These are phyloP conservation scores for Mionectes macconnelli DNA, from an alignment of 2,113 vertebrate genomes.

Conservation along the genomic window DNA sequence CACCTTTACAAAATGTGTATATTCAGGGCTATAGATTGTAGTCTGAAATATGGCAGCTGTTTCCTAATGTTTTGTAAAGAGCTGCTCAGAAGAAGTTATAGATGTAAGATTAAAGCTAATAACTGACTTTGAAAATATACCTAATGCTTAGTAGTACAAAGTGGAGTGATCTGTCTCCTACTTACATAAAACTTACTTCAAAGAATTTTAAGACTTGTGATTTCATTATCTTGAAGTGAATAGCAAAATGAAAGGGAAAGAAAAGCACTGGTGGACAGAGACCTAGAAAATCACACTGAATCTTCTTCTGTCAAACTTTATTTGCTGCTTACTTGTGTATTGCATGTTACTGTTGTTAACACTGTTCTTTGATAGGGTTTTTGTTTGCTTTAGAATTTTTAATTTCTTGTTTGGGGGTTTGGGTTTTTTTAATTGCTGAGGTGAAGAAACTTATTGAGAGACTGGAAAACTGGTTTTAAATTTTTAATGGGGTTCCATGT, in stretches of 20 bases:
- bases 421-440: background rate
- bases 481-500: background rate
- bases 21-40: slow-evolving; percentile 1
- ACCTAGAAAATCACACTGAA: background rate
- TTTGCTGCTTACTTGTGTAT: background rate
- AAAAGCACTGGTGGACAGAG: background rate
- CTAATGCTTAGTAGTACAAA: background rate
- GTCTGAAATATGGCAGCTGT: background rate
- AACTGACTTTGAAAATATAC: background rate
- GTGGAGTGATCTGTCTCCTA: background rate
- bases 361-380: background rate
- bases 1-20: background rate
- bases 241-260: background rate
- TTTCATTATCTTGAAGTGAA: background rate
- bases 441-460: background rate
- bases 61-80: background rate
- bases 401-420: background rate
- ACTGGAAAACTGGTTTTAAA: background rate
- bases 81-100: background rate
- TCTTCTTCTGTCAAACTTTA: background rate
- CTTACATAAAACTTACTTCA: background rate
- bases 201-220: background rate
- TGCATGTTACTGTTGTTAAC: background rate
- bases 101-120: background rate
- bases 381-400: background rate